Percentiles rank a stretch among this genome's conserved stretches.
phyloP scores from a whole-genome alignment of 2,797 vertebrate genomes.

The Hippopotamyrus pictus region DNA sequence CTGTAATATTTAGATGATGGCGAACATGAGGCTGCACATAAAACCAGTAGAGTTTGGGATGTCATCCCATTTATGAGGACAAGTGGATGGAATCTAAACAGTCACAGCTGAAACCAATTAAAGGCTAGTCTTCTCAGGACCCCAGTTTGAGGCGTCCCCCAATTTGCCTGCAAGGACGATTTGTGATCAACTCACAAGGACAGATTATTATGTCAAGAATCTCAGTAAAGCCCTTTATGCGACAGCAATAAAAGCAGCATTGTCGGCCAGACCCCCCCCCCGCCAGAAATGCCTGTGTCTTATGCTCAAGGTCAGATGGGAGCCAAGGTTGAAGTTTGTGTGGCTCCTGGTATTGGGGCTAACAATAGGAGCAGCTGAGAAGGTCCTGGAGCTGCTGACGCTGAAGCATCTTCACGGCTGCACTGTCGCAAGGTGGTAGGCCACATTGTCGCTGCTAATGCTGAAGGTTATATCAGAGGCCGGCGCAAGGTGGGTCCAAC shows the following conservation, averaged over 20 bases:
- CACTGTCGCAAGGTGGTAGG: background rate
- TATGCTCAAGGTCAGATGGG: conserved; percentile 24
- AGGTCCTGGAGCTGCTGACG: conserved; percentile 27
- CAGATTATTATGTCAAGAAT: background rate
- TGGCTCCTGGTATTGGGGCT: background rate
- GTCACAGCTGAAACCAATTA: background rate
- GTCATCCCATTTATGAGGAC: background rate
- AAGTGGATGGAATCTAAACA: background rate
- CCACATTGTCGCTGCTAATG: background rate
- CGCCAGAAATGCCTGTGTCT: conserved; percentile 15
- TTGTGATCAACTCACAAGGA: background rate
- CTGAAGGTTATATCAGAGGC: background rate
- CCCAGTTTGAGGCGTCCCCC: background rate
- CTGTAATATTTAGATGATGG: background rate
- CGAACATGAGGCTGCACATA: background rate
- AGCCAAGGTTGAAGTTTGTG: background rate
- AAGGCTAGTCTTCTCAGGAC: background rate
- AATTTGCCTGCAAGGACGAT: background rate
- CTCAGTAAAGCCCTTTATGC: background rate
- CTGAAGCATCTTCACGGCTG: conserved; percentile 7
- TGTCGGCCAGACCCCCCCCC: background rate
- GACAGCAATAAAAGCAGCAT: background rate
- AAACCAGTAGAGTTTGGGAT: background rate
- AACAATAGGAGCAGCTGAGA: conserved; percentile 24
- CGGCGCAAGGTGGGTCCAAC: background rate